Conservation (phyloP, 2,888 invertebrate genomes). For the Digitonthophagus gazella region DNA sequence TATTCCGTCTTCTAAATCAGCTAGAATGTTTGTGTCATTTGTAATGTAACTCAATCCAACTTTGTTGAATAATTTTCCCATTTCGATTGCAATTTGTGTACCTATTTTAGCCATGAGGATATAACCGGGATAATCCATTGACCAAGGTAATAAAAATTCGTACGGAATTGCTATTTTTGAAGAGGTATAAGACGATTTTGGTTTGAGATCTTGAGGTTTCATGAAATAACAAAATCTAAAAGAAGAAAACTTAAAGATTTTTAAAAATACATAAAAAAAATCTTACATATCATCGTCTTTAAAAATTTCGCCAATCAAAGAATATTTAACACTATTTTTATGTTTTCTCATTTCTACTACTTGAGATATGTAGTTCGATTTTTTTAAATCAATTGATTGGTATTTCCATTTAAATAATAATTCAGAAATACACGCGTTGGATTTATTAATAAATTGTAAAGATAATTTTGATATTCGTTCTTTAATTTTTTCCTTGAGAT, state of each 20-base stretch:
- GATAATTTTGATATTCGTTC: background rate
- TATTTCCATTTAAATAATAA: background rate
- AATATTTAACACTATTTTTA: background rate
- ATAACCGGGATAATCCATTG: slow-evolving; percentile 41
- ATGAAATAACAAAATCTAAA: slow-evolving; percentile 34
- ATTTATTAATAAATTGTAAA: background rate
- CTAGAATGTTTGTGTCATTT: background rate
- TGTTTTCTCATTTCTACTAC: background rate
- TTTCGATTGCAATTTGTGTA: slow-evolving; percentile 38
- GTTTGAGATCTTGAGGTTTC: slow-evolving; percentile 29
- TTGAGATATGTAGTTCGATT: background rate
- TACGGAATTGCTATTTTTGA: slow-evolving; percentile 8
- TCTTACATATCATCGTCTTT: slow-evolving; percentile 7
- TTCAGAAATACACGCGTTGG: background rate
- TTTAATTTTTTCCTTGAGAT: background rate
- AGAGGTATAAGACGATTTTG: slow-evolving; percentile 31
- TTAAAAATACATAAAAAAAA: background rate
- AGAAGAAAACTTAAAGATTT: background rate
- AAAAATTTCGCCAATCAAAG: slow-evolving; percentile 9
- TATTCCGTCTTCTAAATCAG: background rate
- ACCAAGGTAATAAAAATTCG: slow-evolving; percentile 34
- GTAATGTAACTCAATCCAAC: slow-evolving; percentile 33
- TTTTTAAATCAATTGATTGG: background rate
- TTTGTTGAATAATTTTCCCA: slow-evolving; percentile 39
- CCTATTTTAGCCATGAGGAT: slow-evolving; percentile 36